Base-by-base conservation (phyloP, 2,797 vertebrate genomes). In the Onychomys arenicola region DNA sequence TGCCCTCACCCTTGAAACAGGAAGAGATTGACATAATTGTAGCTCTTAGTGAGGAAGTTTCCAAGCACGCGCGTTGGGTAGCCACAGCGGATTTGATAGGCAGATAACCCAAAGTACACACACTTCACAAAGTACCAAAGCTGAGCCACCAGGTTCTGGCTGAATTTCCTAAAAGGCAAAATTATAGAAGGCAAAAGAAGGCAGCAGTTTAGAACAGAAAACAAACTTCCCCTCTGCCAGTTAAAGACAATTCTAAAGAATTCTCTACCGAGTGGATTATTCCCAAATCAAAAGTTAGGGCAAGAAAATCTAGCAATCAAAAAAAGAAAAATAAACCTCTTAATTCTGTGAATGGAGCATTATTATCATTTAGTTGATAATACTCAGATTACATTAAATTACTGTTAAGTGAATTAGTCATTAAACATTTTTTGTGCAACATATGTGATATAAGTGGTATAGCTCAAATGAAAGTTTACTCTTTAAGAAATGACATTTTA, bases 121-220 rank as follows among this genome's bases (percentile, higher is more conserved):
- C 99, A 99, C 98, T 99, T 99, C 98, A 99, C 99, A 97, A 99
- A 99, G 98, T 99, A 99, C 99, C 99, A 99, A 97, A 99, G 99
- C 98, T 99, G 99, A 94, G 99, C 99, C 21, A 99, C 99, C 6
- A 81, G 99, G 98, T 99, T 99, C 95, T 99, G 99, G 97, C 98
- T 99, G 98, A 99, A 99, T 96, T 99, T 99, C 98, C 99, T 99
- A 95, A 91, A 98, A 98, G 63, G 91, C 83, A 95, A 97, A 98
- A 97, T 97, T 0, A 95, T 34, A 17, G 52, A 71, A 93, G 76
- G 17, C 94, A 23, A 92, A 90, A 23, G 25, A 94, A 6, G 43
- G 81, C 6, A 89, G 13, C 40, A 86, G 43, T 25, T 87, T 65
- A 85, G 49, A 67, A 61, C 77, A 12, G 11, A 69, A 84, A n/a